Conservation (phyloP, 1,140 invertebrate species). For the Euwallacea fornicatus region DNA sequence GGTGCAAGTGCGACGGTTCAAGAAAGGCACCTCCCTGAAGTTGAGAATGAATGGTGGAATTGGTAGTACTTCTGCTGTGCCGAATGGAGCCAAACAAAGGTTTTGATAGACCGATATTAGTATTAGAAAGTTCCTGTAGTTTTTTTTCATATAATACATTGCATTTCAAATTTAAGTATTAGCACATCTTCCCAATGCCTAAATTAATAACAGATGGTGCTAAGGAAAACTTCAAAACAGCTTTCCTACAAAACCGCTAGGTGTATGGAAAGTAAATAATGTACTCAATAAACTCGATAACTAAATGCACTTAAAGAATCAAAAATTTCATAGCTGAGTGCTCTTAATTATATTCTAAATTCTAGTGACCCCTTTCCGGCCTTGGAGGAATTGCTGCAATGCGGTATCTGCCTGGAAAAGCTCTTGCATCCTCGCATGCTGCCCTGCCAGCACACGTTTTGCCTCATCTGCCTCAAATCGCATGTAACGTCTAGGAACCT, state of each 20-base stretch:
- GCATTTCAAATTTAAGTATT: background rate
- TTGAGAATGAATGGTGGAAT: slow-evolving; percentile 2
- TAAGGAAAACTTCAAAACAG: too few species aligned
- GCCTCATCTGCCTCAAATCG: slow-evolving; percentile 62
- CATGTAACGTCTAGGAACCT: slow-evolving; percentile 50
- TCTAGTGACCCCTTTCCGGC: slow-evolving; percentile 52
- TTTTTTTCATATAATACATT: background rate
- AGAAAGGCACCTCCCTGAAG: slow-evolving; percentile 12
- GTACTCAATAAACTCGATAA: too few species aligned
- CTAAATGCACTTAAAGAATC: background rate
- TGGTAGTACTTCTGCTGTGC: background rate
- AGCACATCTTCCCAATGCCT: background rate
- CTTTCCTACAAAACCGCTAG: too few species aligned
- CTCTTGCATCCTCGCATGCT: slow-evolving; percentile 69
- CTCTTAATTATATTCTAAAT: background rate
- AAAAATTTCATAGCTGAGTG: background rate
- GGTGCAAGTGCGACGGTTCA: slow-evolving; percentile 6
- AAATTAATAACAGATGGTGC: too few species aligned
- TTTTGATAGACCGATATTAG: background rate
- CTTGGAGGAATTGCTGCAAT: slow-evolving; percentile 69
- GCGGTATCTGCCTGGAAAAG: slow-evolving; percentile 70
- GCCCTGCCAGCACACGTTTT: slow-evolving; percentile 78
- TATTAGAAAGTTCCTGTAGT: background rate
- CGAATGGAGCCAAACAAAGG: background rate
- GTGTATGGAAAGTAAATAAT: background rate